Percentiles rank a stretch among this genome's conserved stretches.
These are phyloP conservation scores for Bombyx mandarina DNA, from an alignment of 1,140 invertebrate species.

Conservation along the genomic window DNA sequence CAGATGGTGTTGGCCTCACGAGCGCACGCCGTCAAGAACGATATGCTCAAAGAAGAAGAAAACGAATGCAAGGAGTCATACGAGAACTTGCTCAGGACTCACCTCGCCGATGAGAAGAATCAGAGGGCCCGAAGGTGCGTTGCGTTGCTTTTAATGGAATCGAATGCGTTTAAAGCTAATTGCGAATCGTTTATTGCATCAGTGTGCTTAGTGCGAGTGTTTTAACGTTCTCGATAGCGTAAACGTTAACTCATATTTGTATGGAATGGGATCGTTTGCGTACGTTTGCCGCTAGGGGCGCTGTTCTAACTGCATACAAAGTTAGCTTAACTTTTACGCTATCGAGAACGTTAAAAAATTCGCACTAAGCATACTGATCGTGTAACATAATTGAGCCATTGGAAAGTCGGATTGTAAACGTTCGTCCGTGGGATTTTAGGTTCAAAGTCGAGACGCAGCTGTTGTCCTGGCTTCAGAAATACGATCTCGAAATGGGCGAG, in stretches of 20 bases:
- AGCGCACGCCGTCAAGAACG: conserved; percentile 48
- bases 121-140: conserved; percentile 50
- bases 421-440: conserved; percentile 19
- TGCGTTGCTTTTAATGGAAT: too few relatives aligned
- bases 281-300: too few relatives aligned
- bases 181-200: background rate
- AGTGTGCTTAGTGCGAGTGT: too few relatives aligned
- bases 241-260: too few relatives aligned
- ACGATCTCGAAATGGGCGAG: conserved; percentile 63
- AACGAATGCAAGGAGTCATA: conserved; percentile 42
- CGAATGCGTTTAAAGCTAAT: background rate
- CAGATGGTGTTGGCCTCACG: conserved; percentile 57
- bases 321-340: too few relatives aligned
- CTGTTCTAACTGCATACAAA: too few relatives aligned
- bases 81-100: conserved; percentile 36
- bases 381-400: too few relatives aligned
- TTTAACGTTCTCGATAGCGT: too few relatives aligned
- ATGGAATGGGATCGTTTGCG: too few relatives aligned
- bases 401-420: too few relatives aligned
- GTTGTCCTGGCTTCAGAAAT: conserved; percentile 63
- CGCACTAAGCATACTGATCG: background rate
- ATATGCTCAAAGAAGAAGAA: conserved; percentile 60
- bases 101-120: conserved; percentile 61
- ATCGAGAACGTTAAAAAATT: too few relatives aligned
- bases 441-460: conserved; percentile 66